Base-by-base conservation (phyloP, 1,140 invertebrate genomes). In the Homarus americanus region DNA sequence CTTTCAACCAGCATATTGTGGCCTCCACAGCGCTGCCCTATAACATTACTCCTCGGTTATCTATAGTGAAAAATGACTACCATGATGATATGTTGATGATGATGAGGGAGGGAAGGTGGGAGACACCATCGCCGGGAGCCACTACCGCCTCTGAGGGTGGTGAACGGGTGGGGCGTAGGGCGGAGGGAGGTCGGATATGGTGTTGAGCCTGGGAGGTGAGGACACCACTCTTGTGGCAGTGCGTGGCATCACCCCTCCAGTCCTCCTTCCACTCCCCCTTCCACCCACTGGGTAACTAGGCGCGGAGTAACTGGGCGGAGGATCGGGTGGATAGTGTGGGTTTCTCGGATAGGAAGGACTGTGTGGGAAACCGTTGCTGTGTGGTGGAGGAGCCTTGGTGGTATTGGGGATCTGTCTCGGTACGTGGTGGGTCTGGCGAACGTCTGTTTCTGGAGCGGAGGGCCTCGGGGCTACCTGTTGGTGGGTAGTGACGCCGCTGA, bases 311-410 rank as follows among this genome's bases (percentile, higher is more conserved):
- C 82, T 83, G 32, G 82, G 82, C 9, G 82, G 82, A 12, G 82
- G 82, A 34, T 83, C 82, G 15, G 82, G 32, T 17, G 82, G 82
- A 63, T 83, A 83, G 58, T 83, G 32, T 12, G 82, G 82, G 63
- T 83, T 83, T 41, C 58, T 83, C 1, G 82, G 82, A 34, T 34
- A 83, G 34, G n/a, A 38, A 24, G 82, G 82, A 15, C 53, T 83
- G 20, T 69, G 82, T 12, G 82, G 32, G 66, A 69, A 69, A 12
- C 82, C 82, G 20, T 83, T 58, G 32, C 20, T 63, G 5, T 40
- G 79, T 34, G 28, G 82, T 2, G 66, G 58, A 36, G 53, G 58
- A 9, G 72, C n/a, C 58, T 69, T 72, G 63, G 34, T 83, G 63
- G 34, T 69, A 63, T 1, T 66, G 82, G 28, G 58, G 82, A 12